Conservation (phyloP, 1,140 invertebrate species). For the Protaetia brevitarsis region DNA sequence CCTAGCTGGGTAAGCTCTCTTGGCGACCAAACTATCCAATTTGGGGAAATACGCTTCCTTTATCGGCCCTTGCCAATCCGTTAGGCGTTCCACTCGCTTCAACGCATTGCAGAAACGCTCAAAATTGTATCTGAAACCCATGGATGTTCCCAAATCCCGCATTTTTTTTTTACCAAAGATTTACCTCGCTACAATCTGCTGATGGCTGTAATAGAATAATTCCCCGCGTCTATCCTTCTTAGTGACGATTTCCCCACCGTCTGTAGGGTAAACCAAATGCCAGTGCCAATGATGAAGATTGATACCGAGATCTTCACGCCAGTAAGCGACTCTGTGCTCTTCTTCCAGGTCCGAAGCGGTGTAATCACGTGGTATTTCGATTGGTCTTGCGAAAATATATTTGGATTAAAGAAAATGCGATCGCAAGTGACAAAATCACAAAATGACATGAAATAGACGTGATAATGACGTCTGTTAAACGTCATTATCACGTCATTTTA, state of each 20-base stretch:
- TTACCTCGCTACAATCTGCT: conserved; percentile 63
- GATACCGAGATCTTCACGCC: conserved; percentile 69
- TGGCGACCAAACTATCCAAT: conserved; percentile 62
- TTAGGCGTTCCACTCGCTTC: conserved; percentile 56
- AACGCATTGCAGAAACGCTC: conserved; percentile 64
- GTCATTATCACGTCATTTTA: not conserved
- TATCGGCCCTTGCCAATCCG: conserved; percentile 61
- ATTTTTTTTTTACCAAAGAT: not conserved
- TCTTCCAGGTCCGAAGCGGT: conserved; percentile 69
- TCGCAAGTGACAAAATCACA: not conserved
- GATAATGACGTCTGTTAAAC: not conserved
- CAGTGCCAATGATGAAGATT: conserved; percentile 81
- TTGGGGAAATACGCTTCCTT: conserved; percentile 69
- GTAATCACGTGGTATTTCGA: conserved; percentile 68
- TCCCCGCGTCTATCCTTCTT: conserved; percentile 68
- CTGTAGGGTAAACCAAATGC: conserved; percentile 74
- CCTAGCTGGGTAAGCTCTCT: conserved; percentile 61
- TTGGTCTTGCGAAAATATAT: too few relatives aligned
- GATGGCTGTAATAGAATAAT: conserved; percentile 74
- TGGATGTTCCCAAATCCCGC: not conserved
- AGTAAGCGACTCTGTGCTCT: conserved; percentile 73
- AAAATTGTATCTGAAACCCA: conserved; percentile 67
- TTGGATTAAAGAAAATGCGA: conserved; percentile 2
- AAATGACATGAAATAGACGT: not conserved
- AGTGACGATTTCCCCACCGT: conserved; percentile 56